Conservation (phyloP, 2,797 vertebrate genomes). For the Anguilla megastoma region DNA sequence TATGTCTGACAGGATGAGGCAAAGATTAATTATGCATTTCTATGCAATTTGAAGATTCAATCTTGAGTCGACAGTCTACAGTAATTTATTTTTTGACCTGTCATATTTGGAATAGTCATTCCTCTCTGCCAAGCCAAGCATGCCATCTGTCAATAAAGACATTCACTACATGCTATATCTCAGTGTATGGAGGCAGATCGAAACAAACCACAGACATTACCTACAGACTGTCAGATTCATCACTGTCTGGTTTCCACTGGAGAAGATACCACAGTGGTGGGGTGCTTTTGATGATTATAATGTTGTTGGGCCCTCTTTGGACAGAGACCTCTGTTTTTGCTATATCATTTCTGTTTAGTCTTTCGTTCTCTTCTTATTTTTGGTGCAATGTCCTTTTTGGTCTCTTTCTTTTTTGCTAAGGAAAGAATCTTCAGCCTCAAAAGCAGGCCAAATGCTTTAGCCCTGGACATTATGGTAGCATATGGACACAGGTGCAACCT, state of each 20-base stretch:
- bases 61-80: background rate
- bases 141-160: background rate
- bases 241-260: background rate
- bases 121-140: background rate
- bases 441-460: background rate
- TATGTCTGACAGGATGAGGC: background rate
- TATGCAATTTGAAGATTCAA: background rate
- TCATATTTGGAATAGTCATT: background rate
- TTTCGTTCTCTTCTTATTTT: background rate
- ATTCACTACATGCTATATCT: background rate
- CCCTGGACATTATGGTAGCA: background rate
- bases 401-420: background rate
- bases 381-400: background rate
- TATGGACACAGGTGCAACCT: background rate
- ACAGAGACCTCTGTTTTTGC: background rate
- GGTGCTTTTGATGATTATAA: background rate
- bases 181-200: background rate
- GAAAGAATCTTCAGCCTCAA: background rate
- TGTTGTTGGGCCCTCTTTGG: background rate
- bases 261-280: background rate
- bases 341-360: background rate
- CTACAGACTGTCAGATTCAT: background rate
- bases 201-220: background rate
- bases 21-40: background rate
- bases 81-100: background rate